Evolutionary conservation across 2,888 invertebrate species (phyloP), one percentile per base, ranked within the genome.

Genomic region (Altica lythri): DNA sequence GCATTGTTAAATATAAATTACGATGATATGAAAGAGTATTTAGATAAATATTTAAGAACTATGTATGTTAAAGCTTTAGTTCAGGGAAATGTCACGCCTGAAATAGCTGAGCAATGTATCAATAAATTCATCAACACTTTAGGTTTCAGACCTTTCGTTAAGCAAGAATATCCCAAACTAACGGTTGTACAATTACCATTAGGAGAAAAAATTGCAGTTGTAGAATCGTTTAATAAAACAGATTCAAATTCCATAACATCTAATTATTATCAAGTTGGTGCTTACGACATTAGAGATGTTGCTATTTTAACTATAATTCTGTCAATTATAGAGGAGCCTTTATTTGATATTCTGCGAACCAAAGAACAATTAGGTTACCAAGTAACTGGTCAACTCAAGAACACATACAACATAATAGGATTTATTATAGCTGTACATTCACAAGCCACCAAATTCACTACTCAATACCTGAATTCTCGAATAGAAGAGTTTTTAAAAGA

Each of bases 351-450:
- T 35, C 77, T 96, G 14, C 82, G 95, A 47, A 95, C 95, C 0
- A 87, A 90, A 74, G 90, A 95, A 69, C 95, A 95, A 77, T 80
- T 95, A 2, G 95, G 95, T 0, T 95, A 95, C 76, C 83, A 87
- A 70, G 92, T 95, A 14, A 85, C 80, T 66, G 86, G 86, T 61
- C 16, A 16, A 8, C 6, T 14, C 4, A 2, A 2, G 16, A 4
- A 2, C n/a, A 89, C 67, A 90, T 89, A 0, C 86, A 83, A 68
- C 92, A 91, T 1, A 59, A 78, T 92, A 37, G 92, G 92, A 5
- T 89, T 87, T 74, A 84, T 88, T 0, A 79, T 95, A 38, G 86
- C 84, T 2, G 89, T 95, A 38, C 86, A 88, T 72, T 85, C 88
- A 16, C 93, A 92, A 74, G 88, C 84, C 8, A 66, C 64, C 1